Evolutionary conservation across 2,113 vertebrate genomes (phyloP), one percentile per base, ranked within the genome.

Genomic region (Clupea harengus): DNA sequence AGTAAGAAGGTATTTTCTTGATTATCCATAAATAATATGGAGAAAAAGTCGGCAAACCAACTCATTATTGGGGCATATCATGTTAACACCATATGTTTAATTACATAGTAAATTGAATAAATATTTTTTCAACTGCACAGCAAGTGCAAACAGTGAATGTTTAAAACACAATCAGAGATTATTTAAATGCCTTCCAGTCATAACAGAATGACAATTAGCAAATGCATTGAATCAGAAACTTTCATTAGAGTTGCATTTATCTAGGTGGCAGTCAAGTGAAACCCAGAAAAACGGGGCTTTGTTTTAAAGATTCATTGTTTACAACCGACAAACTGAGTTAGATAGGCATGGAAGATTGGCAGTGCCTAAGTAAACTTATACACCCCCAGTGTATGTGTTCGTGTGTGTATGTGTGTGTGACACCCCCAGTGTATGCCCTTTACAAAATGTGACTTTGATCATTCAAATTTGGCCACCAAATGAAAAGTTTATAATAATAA

Each of bases 151-250:
- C 15, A 32, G 25, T 28, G 11, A 44, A 78, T 78, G 32, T 78
- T 78, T 17, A 17, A 78, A 44, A 17, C 17, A 78, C 28, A 78
- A 44, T 78, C 72, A 17, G 28, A 5, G 72, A 39, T 78, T 78
- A 72, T 72, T 28, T 13, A 78, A 78, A 78, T 78, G 32, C 28
- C 13, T 78, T 44, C 5, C 10, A 78, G 72, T 78, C 17, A 15
- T 39, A 32, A 13, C 72, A 78, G 72, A 78, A 78, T 44, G 72
- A 78, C 39, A 78, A 32, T 39, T 3, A 32, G 72, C 25, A 39
- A 39, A 78, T 44, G 28, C 72, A 78, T 5, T 78, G 32, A 78
- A 78, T 78, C 72, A 78, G 72, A 78, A 78, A 78, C 32, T 78
- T 78, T 78, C 25, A 78, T 78, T 39, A 78, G 72, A 78, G 72